Evolutionary conservation across 2,113 vertebrate species (phyloP).

Genomic region (Quiscalus mexicanus): DNA sequence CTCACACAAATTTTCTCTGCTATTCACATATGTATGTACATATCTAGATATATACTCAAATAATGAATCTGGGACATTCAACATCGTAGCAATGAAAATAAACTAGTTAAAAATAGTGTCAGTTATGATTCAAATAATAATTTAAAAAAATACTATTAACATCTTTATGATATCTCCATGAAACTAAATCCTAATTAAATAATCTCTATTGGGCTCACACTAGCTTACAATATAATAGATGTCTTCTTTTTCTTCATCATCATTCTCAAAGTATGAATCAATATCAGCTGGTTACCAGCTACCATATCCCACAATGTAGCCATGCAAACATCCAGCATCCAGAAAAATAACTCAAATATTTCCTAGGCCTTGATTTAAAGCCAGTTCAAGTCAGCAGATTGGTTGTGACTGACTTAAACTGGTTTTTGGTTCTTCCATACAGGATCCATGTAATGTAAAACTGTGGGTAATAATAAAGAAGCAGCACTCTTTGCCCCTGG

Average conservation of each 20-base stretch:
- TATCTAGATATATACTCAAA: conserved; percentile 66
- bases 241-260: conserved; percentile 64
- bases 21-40: conserved; percentile 73
- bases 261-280: conserved; percentile 67
- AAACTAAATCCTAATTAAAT: conserved; percentile 77
- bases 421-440: not conserved
- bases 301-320: conserved; percentile 68
- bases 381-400: not conserved
- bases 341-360: conserved; percentile 59
- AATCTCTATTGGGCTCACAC: conserved; percentile 73
- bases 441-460: conserved; percentile 34
- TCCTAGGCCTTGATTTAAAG: not conserved
- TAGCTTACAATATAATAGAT: conserved; percentile 70
- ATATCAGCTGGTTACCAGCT: conserved; percentile 84
- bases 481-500: conserved; percentile 50
- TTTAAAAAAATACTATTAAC: conserved; percentile 81
- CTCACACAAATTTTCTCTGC: conserved; percentile 52
- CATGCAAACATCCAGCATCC: conserved; percentile 46
- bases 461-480: conserved; percentile 45
- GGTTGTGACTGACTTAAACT: not conserved
- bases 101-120: conserved; percentile 79
- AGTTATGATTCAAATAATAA: conserved; percentile 80
- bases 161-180: conserved; percentile 79
- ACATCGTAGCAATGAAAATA: conserved; percentile 76
- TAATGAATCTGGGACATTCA: conserved; percentile 72